Conservation (phyloP, 1,140 invertebrate species). For the Manduca sexta region DNA sequence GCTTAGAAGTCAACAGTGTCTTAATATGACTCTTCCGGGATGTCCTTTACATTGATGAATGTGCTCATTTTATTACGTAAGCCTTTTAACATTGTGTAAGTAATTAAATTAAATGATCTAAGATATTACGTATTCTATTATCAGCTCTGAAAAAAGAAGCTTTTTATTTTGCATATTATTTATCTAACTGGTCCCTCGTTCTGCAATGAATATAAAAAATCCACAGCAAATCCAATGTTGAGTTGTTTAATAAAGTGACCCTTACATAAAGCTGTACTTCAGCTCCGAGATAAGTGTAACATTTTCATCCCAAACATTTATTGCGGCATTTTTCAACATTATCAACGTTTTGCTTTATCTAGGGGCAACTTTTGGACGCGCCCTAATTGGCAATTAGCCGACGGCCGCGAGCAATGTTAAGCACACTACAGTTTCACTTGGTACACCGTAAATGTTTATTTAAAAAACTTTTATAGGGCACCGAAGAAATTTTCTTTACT, state of each 20-base stretch:
- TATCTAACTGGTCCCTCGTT: neutral
- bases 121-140: too few species aligned
- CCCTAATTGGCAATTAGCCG: slow-evolving; percentile 27
- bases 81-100: too few species aligned
- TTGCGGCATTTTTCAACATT: slow-evolving; percentile 11
- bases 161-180: too few species aligned
- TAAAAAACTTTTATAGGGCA: slow-evolving; percentile 8
- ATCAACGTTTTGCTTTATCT: slow-evolving; percentile 17
- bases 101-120: too few species aligned
- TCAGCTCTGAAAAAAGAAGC: too few species aligned
- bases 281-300: slow-evolving; percentile 1
- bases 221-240: neutral
- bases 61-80: too few species aligned
- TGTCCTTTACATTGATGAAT: too few species aligned
- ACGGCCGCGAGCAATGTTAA: slow-evolving; percentile 6
- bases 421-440: slow-evolving; percentile 14
- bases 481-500: neutral
- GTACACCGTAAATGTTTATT: slow-evolving; percentile 11
- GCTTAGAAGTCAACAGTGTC: too few species aligned
- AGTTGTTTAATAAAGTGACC: neutral
- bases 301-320: slow-evolving; percentile 7
- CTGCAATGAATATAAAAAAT: neutral
- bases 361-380: slow-evolving; percentile 9
- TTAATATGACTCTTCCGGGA: too few species aligned
- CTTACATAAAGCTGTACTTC: neutral